Percentiles rank a stretch among this genome's conserved stretches.
Conservation (phyloP, 2,113 vertebrate species). For the Rhabdornis inornatus region DNA sequence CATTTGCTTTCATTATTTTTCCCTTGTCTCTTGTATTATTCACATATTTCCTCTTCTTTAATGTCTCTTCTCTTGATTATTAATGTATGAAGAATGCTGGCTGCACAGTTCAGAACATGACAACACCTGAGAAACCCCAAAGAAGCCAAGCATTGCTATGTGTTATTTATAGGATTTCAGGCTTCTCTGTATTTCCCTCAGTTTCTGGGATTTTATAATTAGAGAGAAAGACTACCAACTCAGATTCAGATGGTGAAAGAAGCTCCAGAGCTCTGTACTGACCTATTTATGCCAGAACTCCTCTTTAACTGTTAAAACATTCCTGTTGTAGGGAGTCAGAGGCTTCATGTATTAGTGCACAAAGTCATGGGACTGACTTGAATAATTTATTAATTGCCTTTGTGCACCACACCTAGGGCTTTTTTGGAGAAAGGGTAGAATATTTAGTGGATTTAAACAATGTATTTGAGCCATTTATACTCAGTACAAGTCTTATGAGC, state of each 20-base stretch:
- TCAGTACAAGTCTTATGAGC: neutral
- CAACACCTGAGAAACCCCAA: conserved; percentile 54
- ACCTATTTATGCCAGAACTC: conserved; percentile 47
- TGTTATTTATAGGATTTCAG: conserved; percentile 46
- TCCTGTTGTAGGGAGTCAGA: conserved; percentile 33
- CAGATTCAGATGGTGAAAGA: neutral
- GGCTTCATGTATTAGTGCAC: neutral
- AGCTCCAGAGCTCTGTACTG: conserved; percentile 10
- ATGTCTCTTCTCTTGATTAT: conserved; percentile 54
- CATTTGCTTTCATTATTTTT: conserved; percentile 46
- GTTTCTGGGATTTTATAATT: conserved; percentile 54
- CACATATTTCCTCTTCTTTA: conserved; percentile 57
- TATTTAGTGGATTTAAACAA: neutral
- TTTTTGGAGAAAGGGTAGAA: neutral
- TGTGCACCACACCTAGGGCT: neutral
- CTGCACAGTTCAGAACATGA: conserved; percentile 55
- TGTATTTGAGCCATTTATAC: neutral
- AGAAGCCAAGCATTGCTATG: conserved; percentile 38
- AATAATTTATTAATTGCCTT: conserved; percentile 51
- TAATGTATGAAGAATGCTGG: conserved; percentile 56
- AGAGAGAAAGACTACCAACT: conserved; percentile 20
- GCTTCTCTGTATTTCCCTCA: neutral
- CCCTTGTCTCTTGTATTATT: conserved; percentile 64
- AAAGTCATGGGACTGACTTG: neutral
- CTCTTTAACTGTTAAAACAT: conserved; percentile 44